Base-by-base conservation (phyloP, 2,797 vertebrate genomes). In the Odontamblyopus lacepedii region DNA sequence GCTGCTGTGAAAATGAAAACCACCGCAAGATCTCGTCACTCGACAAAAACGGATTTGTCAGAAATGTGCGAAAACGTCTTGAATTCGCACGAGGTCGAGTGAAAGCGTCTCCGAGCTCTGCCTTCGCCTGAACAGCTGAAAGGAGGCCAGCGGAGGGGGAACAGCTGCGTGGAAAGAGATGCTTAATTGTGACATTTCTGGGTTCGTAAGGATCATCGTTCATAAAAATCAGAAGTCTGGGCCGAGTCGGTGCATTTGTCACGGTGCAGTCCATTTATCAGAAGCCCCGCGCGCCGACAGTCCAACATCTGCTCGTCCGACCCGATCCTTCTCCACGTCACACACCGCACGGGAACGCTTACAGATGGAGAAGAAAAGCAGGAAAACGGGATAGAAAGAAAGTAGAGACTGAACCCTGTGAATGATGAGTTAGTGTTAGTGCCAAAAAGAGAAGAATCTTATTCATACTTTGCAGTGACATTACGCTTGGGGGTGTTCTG, bases 131-230 rank as follows among this genome's bases (percentile, higher is more conserved):
- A 80, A 63, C 5, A 11, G 70, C 76, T 82, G 75, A 81, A 72
- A 65, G 72, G 79, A 76, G 80, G 76, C 73, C 82, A 83, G 85
- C 86, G 85, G 82, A 86, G 79, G 73, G 83, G 59, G 55, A 69
- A 75, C 83, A 86, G 85, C 84, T 88, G 82, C 60, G 9, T 13
- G 35, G n/a, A 29, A 4, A 53, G 53, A 6, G 26, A 68, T 62
- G 4, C 15, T 55, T 62, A 29, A 29, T 27, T 30, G 23, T 66
- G 64, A 29, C 13, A 11, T 50, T 51, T 29, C n/a, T 48, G 63
- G 63, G 27, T 65, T 48, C 8, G n/a, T 29, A 4, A 51, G n/a
- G 8, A 6, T 26, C 38, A 65, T 65, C 18, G 26, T 68, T 56
- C 50, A 56, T 56, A 13, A 67, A 55, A 35, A 16, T 8, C 48